Evolutionary conservation across 2,113 vertebrate species (phyloP), one percentile per base, ranked within the genome.

Genomic region (Turnix velox): DNA sequence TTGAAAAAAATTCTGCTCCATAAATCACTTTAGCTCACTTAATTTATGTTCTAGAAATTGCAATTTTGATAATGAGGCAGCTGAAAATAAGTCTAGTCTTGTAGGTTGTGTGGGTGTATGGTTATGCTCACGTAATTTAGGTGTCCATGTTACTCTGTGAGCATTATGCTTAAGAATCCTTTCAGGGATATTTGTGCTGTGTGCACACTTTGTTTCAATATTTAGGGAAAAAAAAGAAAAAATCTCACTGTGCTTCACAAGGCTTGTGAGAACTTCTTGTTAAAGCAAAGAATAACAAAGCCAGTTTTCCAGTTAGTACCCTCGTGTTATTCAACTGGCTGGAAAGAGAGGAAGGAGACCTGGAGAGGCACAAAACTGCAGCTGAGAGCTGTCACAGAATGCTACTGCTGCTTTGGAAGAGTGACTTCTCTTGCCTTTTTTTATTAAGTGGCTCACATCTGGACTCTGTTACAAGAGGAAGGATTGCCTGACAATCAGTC

Each of bases 71-170:
- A 93, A 88, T 92, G 89, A 84, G 81, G 69, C 30, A 88, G 68
- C 72, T 75, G 94, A 92, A 95, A 89, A 89, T 95, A 94, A 84
- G 84, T 94, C 93, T 89, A 89, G 89, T 95, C 94, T 91, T 92
- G 61, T 62, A 95, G 68, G 20, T n/a, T 87, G 82, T 93, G 92
- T 96, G 93, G 93, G 94, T 93, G 89, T 94, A 79, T 6, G 33
- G 84, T 87, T 95, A 67, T 28, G 68, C 84, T 94, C 78, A 92
- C 33, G 12, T 84, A 88, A 91, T 91, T 89, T 75, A 83, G 62
- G 49, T 91, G 91, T 72, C 45, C 14, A 6, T 61, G 45, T 80
- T 73, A 88, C 51, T 91, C 84, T 54, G 59, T 65, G 72, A 94
- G 84, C 1, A 2, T 73, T 73, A 55, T 57, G 39, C 78, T 69